Conservation (phyloP, 2,888 invertebrate genomes). For the Drosophila subquinaria region DNA sequence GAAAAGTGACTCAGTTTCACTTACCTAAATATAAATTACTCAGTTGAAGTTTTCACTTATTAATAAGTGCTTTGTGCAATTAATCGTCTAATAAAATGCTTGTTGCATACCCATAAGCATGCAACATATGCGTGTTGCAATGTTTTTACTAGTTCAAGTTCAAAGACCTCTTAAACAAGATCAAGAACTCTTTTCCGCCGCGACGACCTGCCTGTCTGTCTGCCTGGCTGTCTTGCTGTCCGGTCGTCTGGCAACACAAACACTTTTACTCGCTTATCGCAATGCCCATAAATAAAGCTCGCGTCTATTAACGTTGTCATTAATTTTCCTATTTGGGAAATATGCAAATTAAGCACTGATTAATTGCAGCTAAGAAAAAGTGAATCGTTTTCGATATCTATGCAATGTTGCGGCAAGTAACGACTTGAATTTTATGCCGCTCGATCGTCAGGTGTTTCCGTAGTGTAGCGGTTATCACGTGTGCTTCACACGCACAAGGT, state of each 20-base stretch:
- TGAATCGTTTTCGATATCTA: conserved; percentile 59
- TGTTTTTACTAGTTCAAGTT: conserved; percentile 37
- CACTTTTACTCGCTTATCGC: conserved; percentile 76
- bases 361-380: conserved; percentile 57
- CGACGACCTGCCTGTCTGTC: conserved; percentile 6
- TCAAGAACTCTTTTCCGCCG: conserved; percentile 30
- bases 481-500: conserved; percentile 85
- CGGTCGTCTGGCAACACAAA: conserved; percentile 38
- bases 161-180: conserved; percentile 46
- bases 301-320: conserved; percentile 59
- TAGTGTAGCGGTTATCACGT: conserved; percentile 86
- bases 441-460: conserved; percentile 74
- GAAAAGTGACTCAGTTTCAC: background rate
- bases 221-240: background rate
- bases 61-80: background rate
- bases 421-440: conserved; percentile 32
- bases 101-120: conserved; percentile 1
- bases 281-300: conserved; percentile 69
- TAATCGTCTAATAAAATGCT: conserved; percentile 6
- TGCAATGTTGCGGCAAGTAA: conserved; percentile 13
- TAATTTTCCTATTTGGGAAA: conserved; percentile 61
- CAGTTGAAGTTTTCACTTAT: too few relatives aligned
- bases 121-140: conserved; percentile 23
- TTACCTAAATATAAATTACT: background rate
- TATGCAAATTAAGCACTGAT: conserved; percentile 73